Conservation (phyloP, 2,113 vertebrate species). For the Nanger granti region DNA sequence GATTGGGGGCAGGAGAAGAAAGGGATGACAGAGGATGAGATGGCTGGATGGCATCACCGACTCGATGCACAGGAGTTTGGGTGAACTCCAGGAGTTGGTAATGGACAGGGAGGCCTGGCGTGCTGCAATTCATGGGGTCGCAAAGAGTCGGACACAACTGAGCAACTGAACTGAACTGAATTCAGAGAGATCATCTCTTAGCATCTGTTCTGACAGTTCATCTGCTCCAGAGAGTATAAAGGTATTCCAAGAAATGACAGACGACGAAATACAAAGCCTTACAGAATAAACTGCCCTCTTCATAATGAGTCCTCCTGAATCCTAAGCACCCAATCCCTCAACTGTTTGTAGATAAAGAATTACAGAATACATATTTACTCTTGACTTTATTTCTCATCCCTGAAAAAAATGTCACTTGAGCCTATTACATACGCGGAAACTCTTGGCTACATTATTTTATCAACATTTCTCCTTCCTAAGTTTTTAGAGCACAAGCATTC, state of each 20-base stretch:
- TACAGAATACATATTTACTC: background rate
- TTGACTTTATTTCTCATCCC: background rate
- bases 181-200: background rate
- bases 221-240: background rate
- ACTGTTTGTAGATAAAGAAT: background rate
- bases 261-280: background rate
- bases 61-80: too few relatives aligned
- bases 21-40: too few relatives aligned
- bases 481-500: background rate
- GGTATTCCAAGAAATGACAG: background rate
- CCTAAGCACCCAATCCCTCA: background rate
- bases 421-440: background rate
- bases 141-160: too few relatives aligned
- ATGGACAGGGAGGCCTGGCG: too few relatives aligned
- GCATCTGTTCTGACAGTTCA: background rate
- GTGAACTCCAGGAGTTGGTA: too few relatives aligned
- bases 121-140: too few relatives aligned
- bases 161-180: too few relatives aligned
- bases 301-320: background rate
- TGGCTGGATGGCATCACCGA: too few relatives aligned
- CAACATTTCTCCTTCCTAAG: background rate
- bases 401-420: background rate
- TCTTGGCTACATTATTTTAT: background rate
- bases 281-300: background rate
- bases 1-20: too few relatives aligned